A percentile compares a stretch with the other conserved stretches of the same genome.
phyloP scores from a whole-genome alignment of 2,888 invertebrate species.

The Aproaerema taeniolella region DNA sequence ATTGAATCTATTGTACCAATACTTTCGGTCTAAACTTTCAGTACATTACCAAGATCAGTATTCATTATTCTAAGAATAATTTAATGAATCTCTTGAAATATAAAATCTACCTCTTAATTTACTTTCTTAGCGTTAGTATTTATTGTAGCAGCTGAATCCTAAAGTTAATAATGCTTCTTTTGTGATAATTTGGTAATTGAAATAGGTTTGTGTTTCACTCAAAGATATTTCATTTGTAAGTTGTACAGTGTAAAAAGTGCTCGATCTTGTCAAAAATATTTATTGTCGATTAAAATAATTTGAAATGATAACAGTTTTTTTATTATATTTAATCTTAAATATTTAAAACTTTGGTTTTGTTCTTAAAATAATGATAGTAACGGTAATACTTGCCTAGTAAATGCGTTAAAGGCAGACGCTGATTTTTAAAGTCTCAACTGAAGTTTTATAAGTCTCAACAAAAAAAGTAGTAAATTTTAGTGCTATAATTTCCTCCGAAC shows the following conservation, averaged over 20 bases:
- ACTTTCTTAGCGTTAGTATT: conserved; percentile 59
- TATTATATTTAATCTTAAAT: no score
- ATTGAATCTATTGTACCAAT: conserved; percentile 15
- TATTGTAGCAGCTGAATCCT: conserved; percentile 55
- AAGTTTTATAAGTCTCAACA: no score
- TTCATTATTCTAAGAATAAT: conserved; percentile 54
- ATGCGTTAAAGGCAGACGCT: no score
- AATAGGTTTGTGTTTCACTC: conserved; percentile 22
- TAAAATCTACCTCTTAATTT: conserved; percentile 72
- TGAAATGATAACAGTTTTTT: neutral
- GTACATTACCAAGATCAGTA: conserved; percentile 66
- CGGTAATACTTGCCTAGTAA: no score
- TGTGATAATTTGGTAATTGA: conserved; percentile 59
- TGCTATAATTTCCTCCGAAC: no score
- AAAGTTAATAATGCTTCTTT: conserved; percentile 38
- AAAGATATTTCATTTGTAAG: conserved; percentile 26
- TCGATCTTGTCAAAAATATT: conserved; percentile 75
- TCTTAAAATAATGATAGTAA: no score
- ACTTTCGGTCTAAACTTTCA: conserved; percentile 13
- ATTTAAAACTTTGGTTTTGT: no score
- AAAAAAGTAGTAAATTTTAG: no score
- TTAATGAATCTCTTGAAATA: conserved; percentile 60
- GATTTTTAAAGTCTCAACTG: no score
- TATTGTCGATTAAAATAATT: conserved; percentile 68
- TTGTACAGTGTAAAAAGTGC: conserved; percentile 68